Percentiles rank a stretch among this genome's conserved stretches.
phyloP scores from a whole-genome alignment of 2,888 invertebrate species.

The Melinaea menophilus region DNA sequence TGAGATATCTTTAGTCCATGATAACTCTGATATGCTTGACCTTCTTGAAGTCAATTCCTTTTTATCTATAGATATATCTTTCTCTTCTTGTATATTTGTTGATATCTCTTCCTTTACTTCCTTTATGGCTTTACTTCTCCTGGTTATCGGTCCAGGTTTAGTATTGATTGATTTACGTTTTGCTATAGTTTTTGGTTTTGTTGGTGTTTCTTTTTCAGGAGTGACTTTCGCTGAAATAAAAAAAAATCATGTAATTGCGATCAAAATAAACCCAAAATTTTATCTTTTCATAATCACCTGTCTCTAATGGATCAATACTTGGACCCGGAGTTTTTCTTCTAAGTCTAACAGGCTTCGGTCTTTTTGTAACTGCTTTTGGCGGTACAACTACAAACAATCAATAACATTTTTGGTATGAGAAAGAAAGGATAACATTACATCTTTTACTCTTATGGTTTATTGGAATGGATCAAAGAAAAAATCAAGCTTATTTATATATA shows the following conservation, averaged over 20 bases:
- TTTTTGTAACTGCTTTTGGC: background rate
- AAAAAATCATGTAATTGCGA: background rate
- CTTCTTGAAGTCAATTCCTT: conserved; percentile 34
- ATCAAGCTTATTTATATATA: too few species aligned
- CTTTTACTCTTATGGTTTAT: too few species aligned
- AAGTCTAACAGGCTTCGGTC: conserved; percentile 2
- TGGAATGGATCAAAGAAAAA: too few species aligned
- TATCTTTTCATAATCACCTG: conserved; percentile 22
- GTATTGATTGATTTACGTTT: conserved; percentile 7
- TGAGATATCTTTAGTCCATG: conserved; percentile 64
- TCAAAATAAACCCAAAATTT: background rate
- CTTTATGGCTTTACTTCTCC: background rate
- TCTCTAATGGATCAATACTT: background rate
- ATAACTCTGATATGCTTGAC: conserved; percentile 45
- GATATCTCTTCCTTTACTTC: background rate
- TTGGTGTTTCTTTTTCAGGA: background rate
- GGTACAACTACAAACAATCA: background rate
- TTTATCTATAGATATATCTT: background rate
- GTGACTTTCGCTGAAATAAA: background rate
- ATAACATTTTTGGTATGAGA: background rate
- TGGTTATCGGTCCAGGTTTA: conserved; percentile 11
- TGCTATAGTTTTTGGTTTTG: background rate
- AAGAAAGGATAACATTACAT: too few species aligned
- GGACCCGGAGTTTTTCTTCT: background rate
- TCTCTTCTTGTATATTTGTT: background rate